Evolutionary conservation across 2,888 invertebrate genomes (phyloP).

Genomic region (Pachydiplax longipennis): DNA sequence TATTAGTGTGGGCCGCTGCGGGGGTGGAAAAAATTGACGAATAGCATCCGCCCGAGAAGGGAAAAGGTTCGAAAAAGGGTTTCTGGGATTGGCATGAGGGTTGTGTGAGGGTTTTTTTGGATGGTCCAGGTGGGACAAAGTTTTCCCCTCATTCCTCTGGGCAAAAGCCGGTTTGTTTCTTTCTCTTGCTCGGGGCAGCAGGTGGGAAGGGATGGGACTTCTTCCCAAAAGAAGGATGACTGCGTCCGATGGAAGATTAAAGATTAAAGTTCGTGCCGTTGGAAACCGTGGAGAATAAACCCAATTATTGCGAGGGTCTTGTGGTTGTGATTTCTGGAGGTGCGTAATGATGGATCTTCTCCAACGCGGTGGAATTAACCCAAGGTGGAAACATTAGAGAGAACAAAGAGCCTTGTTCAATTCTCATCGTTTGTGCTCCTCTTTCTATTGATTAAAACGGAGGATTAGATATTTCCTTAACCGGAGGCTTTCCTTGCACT

Average conservation of each 20-base stretch:
- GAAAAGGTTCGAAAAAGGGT: not conserved
- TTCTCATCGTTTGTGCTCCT: not conserved
- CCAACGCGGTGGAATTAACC: not conserved
- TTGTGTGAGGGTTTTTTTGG: not conserved
- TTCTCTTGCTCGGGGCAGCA: not conserved
- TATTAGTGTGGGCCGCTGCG: not conserved
- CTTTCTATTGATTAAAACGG: not conserved
- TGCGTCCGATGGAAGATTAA: not conserved
- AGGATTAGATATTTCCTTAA: too few species aligned
- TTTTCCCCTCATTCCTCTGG: not conserved
- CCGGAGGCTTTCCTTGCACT: too few species aligned
- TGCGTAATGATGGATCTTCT: not conserved
- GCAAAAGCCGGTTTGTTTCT: not conserved
- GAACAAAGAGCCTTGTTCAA: not conserved
- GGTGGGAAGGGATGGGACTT: not conserved
- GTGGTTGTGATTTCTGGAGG: not conserved
- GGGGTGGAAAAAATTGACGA: conserved; percentile 9
- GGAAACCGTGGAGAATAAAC: not conserved
- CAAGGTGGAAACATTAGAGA: not conserved
- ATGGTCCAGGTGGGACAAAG: conserved; percentile 21
- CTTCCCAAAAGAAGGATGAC: not conserved
- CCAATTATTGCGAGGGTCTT: not conserved
- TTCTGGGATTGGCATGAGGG: not conserved
- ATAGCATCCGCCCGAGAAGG: not conserved
- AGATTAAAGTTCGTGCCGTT: not conserved